Conservation (phyloP, 2,888 invertebrate species). For the Cryptus armator region DNA sequence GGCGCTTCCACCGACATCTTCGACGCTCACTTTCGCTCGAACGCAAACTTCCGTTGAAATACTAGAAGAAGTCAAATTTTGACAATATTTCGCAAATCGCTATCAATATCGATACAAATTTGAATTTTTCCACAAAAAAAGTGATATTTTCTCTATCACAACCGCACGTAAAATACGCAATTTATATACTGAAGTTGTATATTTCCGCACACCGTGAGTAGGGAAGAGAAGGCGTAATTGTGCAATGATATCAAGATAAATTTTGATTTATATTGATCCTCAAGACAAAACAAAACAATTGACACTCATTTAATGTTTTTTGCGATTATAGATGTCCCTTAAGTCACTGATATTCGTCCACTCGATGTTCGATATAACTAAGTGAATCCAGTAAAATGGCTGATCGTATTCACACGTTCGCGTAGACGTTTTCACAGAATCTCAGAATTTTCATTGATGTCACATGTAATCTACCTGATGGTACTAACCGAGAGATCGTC, state of each 20-base stretch:
- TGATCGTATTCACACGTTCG: background rate
- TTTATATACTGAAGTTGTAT: too few species aligned
- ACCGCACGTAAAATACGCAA: too few species aligned
- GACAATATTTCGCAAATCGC: background rate
- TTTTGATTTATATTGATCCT: too few species aligned
- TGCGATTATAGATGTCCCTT: too few species aligned
- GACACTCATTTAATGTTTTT: too few species aligned
- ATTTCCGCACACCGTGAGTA: too few species aligned
- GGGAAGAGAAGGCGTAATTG: too few species aligned
- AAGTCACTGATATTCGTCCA: too few species aligned
- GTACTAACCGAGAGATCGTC: background rate
- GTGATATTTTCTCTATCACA: too few species aligned
- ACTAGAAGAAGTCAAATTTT: background rate
- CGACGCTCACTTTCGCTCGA: background rate
- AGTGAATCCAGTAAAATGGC: background rate
- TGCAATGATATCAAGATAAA: too few species aligned
- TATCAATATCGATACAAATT: background rate
- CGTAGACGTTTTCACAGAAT: background rate
- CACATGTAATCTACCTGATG: background rate
- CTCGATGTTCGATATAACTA: background rate
- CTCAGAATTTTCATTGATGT: background rate
- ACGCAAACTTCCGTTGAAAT: background rate
- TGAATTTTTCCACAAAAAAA: too few species aligned
- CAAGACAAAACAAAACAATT: too few species aligned
- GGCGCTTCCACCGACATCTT: conserved; percentile 1